A percentile compares a stretch with the other conserved stretches of the same genome.
Evolutionary conservation across 2,888 invertebrate genomes (phyloP).

Genomic region (Eutolmus rufibarbis): DNA sequence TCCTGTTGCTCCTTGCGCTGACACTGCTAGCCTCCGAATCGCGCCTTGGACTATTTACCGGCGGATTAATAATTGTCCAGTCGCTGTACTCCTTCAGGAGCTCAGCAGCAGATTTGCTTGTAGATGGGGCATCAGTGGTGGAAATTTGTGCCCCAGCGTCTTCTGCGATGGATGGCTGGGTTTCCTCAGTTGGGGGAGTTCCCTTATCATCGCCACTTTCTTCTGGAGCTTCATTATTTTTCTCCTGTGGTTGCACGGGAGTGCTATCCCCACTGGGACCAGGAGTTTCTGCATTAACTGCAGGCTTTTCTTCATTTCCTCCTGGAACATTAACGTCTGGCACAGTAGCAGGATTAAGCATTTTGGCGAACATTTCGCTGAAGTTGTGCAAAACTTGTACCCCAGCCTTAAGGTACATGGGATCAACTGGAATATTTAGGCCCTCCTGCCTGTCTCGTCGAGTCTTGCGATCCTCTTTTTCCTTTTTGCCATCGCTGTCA

Average conservation of each 20-base stretch:
- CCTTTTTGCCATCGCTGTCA: slow-evolving; percentile 28
- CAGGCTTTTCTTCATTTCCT: not conserved
- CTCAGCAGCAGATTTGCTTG: not conserved
- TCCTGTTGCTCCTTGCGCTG: not conserved
- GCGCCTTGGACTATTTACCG: slow-evolving; percentile 39
- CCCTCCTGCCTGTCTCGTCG: slow-evolving; percentile 32
- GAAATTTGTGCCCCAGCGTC: not conserved
- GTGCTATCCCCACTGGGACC: not conserved
- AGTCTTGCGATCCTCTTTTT: slow-evolving; percentile 20
- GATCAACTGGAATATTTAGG: not conserved
- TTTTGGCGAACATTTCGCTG: slow-evolving; percentile 60
- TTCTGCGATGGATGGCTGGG: not conserved
- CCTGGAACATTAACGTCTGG: not conserved
- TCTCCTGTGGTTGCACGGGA: not conserved
- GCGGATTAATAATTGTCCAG: slow-evolving; percentile 55
- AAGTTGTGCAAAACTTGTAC: slow-evolving; percentile 60
- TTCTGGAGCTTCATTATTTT: not conserved
- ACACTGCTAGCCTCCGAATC: not conserved
- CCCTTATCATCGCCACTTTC: not conserved
- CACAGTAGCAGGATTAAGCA: slow-evolving; percentile 52
- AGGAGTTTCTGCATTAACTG: not conserved
- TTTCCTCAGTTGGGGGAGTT: not conserved
- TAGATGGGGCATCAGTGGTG: not conserved
- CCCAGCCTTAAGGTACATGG: slow-evolving; percentile 54
- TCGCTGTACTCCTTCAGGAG: slow-evolving; percentile 44